Evolutionary conservation across 2,888 invertebrate species (phyloP), one percentile per base, ranked within the genome.

Genomic region (Eumacrocentrus americanus): DNA sequence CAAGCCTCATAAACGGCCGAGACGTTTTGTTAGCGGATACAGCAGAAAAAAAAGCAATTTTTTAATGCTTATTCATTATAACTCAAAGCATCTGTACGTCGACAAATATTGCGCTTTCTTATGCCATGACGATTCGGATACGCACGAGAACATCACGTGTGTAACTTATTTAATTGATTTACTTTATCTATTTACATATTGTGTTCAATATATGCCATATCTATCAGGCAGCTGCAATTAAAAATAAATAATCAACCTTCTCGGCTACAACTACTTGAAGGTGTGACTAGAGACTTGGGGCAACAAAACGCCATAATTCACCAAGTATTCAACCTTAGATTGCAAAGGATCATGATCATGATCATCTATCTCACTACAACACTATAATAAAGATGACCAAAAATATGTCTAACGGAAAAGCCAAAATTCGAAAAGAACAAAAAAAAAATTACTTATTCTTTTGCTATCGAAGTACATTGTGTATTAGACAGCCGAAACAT

Each of bases 231-330:
- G 66, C 64, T 62, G 64, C 64, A 46, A 59, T 60, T 58, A 38
- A 60, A 56, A 56, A 59, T 63, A 58, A 60, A 58, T 61, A 52
- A 60, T 62, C 61, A 55, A 58, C 56, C 48, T 42, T 50, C 60
- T 51, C 42, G 52, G 48, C 25, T 58, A 56, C 37, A 55, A 60
- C 57, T 56, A 64, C 54, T 46, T 47, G 53, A 66, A 63, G 64
- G 61, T 59, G 55, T 66, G 66, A 66, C 66, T 66, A 66, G 66
- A 65, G 61, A 46, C 50, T 62, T 63, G 61, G 63, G 62, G 54
- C 44, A n/a, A 20, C 25, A 14, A 29, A 9, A 29, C n/a, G n/a
- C n/a, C n/a, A n/a, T n/a, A n/a, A 9, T 6, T 29, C 4, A 6
- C 29, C 29, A 29, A 29, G 9, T 29, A 29, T 29, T 29, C 29